A percentile compares a stretch with the other conserved stretches of the same genome.
Conservation (phyloP, 2,797 vertebrate species). For the Myotis planiceps region DNA sequence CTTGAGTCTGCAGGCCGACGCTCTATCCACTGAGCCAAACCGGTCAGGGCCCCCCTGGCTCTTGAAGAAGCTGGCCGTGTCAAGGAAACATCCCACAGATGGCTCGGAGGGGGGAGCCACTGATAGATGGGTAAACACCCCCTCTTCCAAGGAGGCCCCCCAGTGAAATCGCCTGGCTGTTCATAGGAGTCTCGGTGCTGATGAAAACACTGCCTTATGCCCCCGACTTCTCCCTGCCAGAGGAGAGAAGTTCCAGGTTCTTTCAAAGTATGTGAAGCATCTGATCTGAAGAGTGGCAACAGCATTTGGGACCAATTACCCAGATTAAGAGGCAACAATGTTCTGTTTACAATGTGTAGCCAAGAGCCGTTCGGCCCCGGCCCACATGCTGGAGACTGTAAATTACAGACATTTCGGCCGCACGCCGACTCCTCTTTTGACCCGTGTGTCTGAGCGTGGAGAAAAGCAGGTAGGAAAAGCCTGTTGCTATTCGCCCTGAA, state of each 20-base stretch:
- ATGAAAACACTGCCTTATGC: conserved; percentile 57
- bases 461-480: background rate
- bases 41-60: conserved; percentile 2
- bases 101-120: background rate
- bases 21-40: no score
- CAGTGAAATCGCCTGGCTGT: conserved; percentile 62
- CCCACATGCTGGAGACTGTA: conserved; percentile 77
- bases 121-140: background rate
- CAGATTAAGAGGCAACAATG: conserved; percentile 85
- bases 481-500: conserved; percentile 38
- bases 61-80: background rate
- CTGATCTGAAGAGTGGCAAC: conserved; percentile 74
- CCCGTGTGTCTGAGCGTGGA: conserved; percentile 52
- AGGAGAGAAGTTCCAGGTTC: conserved; percentile 72
- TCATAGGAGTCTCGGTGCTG: conserved; percentile 46
- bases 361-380: conserved; percentile 57
- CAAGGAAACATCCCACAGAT: conserved; percentile 35
- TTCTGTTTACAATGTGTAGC: conserved; percentile 85
- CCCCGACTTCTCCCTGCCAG: conserved; percentile 80
- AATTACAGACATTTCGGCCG: conserved; percentile 70
- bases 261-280: conserved; percentile 86
- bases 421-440: conserved; percentile 71
- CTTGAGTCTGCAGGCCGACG: no score
- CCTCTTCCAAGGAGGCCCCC: background rate
- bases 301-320: conserved; percentile 89